Evolutionary conservation across 2,113 vertebrate species (phyloP), one percentile per base, ranked within the genome.

Genomic region (Lates calcarifer): DNA sequence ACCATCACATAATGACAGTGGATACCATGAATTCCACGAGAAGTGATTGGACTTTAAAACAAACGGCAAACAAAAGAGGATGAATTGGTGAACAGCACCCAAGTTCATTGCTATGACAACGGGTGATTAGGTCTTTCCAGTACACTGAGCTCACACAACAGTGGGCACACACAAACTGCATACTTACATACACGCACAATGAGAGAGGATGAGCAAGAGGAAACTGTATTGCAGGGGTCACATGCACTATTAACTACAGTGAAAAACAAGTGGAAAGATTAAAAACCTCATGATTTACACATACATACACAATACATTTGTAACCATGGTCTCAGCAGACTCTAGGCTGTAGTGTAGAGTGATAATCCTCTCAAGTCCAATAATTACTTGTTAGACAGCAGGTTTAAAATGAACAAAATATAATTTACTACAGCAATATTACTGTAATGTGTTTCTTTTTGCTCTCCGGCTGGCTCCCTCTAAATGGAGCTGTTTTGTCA

Each of bases 91-190:
- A 87, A 84, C 74, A 31, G 83, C 45, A 33, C 43, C 80, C 91
- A 93, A 92, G 89, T 92, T 91, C 93, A 86, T 93, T 70, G 67
- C 92, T 79, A 92, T 93, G 91, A 77, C 83, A 88, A 94, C 92
- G 20, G 26, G 63, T 90, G 89, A 94, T 93, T 93, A 91, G 82
- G 79, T 62, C 66, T 77, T 94, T 94, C 92, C 92, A 90, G 89
- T 90, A 90, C 69, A 20, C 83, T 92, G 90, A 82, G 78, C 75
- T 81, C 65, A 84, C 82, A 93, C 88, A 94, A 92, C 84, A 86
- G 90, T 62, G 39, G 35, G 39, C 45, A 37, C n/a, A 67, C 74
- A 69, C 73, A 56, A 31, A 47, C 45, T 33, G 39, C 60, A 63
- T 56, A 64, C 26, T 37, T 45, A 41, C 58, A 67, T 28, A 67